These are phyloP conservation scores for Clostera curtula DNA, from an alignment of 2,888 invertebrate species.

Conservation along the genomic window DNA sequence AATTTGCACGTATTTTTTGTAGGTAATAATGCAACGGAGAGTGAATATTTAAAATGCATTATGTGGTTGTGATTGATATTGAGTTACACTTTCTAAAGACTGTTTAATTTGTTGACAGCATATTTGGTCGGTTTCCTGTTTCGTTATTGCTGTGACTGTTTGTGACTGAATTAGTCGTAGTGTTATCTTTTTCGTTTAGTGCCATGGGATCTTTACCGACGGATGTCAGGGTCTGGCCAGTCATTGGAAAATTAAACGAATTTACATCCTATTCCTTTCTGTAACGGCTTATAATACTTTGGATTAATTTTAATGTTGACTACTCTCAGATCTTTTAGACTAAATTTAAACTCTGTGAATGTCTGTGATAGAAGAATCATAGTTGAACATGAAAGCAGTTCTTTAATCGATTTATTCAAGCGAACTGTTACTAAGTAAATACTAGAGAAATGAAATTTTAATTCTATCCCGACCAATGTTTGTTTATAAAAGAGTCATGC, in stretches of 20 bases:
- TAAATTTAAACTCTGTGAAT: conserved; percentile 15
- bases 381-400: not conserved
- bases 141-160: conserved; percentile 10
- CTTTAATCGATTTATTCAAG: conserved; percentile 58
- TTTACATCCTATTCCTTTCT: conserved; percentile 20
- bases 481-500: conserved; percentile 58
- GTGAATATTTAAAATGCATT: too few relatives aligned
- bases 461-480: conserved; percentile 63
- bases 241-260: conserved; percentile 19
- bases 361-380: conserved; percentile 7
- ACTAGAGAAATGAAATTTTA: conserved; percentile 56
- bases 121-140: conserved; percentile 25
- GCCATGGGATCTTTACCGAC: conserved; percentile 36
- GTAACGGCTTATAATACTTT: conserved; percentile 28
- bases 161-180: conserved; percentile 12
- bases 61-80: too few relatives aligned
- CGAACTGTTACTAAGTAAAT: conserved; percentile 70
- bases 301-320: conserved; percentile 16
- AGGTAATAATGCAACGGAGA: too few relatives aligned
- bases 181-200: conserved; percentile 30
- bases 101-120: conserved; percentile 23
- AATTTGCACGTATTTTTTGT: too few relatives aligned
- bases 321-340: conserved; percentile 1
- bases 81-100: conserved; percentile 23
- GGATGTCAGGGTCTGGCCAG: conserved; percentile 40